phyloP scores from a whole-genome alignment of 2,113 vertebrate genomes.

The Bujurquina vittata region DNA sequence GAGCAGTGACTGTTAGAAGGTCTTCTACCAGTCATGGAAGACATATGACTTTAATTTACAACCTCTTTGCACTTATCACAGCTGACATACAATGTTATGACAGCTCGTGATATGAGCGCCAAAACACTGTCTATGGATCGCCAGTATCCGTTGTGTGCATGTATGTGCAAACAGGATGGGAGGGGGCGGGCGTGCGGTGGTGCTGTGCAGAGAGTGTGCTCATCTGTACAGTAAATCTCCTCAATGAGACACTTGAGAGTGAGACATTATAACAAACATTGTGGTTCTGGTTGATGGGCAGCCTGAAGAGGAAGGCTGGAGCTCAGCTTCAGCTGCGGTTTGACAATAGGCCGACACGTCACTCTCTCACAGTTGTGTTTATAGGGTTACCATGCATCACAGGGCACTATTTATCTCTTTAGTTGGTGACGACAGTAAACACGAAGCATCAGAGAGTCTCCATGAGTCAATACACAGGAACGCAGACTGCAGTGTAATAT shows the following conservation, averaged over 20 bases:
- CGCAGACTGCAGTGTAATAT: not conserved
- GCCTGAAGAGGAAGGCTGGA: not conserved
- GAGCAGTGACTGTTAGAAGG: not conserved
- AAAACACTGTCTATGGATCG: constrained; percentile 2
- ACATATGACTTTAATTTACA: constrained; percentile 38
- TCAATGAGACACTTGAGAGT: constrained; percentile 47
- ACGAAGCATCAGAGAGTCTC: constrained; percentile 20
- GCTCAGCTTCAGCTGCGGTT: constrained; percentile 21
- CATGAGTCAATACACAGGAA: constrained; percentile 49
- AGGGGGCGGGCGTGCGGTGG: not conserved
- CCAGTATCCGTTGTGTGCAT: not conserved
- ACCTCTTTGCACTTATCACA: constrained; percentile 32
- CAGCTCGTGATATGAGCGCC: not conserved
- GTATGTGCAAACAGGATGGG: not conserved
- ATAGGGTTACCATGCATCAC: constrained; percentile 31
- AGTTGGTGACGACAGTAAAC: constrained; percentile 41
- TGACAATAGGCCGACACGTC: constrained; percentile 6
- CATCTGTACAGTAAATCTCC: constrained; percentile 42
- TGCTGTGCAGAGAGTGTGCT: not conserved
- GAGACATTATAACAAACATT: constrained; percentile 36
- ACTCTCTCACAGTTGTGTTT: constrained; percentile 23
- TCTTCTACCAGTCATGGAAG: not conserved
- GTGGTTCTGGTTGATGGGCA: constrained; percentile 20
- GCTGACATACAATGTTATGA: constrained; percentile 24
- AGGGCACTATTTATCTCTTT: constrained; percentile 14